These are phyloP conservation scores for Sturnira hondurensis DNA, from an alignment of 2,113 vertebrate species.

Conservation along the genomic window DNA sequence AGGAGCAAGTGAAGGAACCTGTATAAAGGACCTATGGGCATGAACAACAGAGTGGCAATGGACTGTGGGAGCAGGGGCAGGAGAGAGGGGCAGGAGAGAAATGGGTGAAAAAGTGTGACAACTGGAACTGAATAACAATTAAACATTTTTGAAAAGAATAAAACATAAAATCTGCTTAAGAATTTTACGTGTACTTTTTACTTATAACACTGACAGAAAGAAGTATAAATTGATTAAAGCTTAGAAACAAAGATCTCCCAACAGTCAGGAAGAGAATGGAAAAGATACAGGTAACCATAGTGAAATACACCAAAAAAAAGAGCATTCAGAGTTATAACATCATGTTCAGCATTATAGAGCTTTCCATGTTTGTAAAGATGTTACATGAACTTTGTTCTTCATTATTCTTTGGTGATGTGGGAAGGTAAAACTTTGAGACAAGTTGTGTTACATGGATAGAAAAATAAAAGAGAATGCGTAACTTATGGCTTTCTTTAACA, in stretches of 20 bases:
- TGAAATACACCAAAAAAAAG: slow-evolving; percentile 7
- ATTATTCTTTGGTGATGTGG: not conserved
- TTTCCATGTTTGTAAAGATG: not conserved
- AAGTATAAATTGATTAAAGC: slow-evolving; percentile 27
- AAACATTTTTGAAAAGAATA: not conserved
- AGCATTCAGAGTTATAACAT: slow-evolving; percentile 39
- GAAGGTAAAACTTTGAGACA: not conserved
- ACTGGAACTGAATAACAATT: too few relatives aligned
- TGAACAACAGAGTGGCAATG: too few relatives aligned
- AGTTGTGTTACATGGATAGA: not conserved
- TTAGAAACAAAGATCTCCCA: slow-evolving; percentile 44
- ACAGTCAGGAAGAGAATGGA: slow-evolving; percentile 37
- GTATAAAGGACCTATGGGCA: too few relatives aligned
- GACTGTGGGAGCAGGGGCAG: too few relatives aligned
- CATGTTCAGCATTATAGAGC: not conserved
- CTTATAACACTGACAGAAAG: not conserved
- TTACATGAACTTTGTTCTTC: not conserved
- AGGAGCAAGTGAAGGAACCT: too few relatives aligned
- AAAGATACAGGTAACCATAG: slow-evolving; percentile 31
- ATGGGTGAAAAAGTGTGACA: too few relatives aligned
- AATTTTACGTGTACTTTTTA: not conserved
- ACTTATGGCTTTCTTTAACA: not conserved
- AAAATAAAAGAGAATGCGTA: not conserved
- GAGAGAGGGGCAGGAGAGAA: too few relatives aligned
- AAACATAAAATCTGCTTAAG: slow-evolving; percentile 38